Base-by-base conservation (phyloP, 2,888 invertebrate genomes). In the Apeira syringaria region DNA sequence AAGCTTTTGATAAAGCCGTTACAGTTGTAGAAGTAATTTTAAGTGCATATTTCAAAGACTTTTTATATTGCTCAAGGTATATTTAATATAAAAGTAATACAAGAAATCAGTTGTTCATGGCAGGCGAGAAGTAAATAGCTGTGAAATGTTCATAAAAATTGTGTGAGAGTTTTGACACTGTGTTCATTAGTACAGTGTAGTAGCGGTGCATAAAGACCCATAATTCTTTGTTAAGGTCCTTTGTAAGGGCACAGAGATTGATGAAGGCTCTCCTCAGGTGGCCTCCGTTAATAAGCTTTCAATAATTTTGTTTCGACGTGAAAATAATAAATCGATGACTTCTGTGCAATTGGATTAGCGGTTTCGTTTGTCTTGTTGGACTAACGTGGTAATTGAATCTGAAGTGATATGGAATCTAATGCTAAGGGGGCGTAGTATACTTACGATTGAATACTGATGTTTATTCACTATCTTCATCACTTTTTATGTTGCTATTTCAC, bases 261-360 rank as follows among this genome's bases (percentile, higher is more conserved):
- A 88, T 87, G 86, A 62, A 65, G 37, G 56, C 49, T 72, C 88
- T 83, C 86, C 86, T 81, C 76, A 83, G 86, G 87, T 88, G 88
- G 87, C 74, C 82, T 65, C 61, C 53, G 63, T 68, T 85, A 85
- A 81, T 86, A 80, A 81, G 74, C 73, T 72, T 74, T 74, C 69
- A 74, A 73, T 81, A 71, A 76, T 74, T 74, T 70, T 54, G 55
- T 56, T 63, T 59, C 57, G 61, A 57, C 55, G 61, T 60, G 50
- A 59, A 62, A 63, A 63, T 68, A 63, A 61, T 69, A 65, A 40
- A 65, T 70, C 68, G 61, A 64, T 64, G 59, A 72, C 67, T 68
- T 69, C 68, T 68, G 64, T 68, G 64, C 53, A 57, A 61, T 63
- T 69, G 57, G 63, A 64, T 64, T 65, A 46, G 39, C n/a, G 33